Percentiles rank a stretch among this genome's conserved stretches.
Conservation (phyloP, 1,140 invertebrate species). For the Anagrus nilaparvatae region DNA sequence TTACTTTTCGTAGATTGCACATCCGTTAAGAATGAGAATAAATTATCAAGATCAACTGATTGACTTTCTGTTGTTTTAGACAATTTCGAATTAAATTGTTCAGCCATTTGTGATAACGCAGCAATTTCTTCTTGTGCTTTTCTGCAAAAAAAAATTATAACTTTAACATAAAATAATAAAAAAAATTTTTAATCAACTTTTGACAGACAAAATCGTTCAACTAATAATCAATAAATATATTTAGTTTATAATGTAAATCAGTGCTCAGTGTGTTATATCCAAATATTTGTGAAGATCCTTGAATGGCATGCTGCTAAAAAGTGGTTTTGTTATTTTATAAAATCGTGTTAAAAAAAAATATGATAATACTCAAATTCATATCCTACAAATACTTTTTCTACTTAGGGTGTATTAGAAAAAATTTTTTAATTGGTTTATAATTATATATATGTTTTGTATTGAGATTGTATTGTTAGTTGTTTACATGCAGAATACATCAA, state of each 20-base stretch:
- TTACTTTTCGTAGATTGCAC: slow-evolving; percentile 53
- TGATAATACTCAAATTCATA: no score
- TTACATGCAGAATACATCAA: slow-evolving; percentile 9
- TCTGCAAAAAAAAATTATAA: slow-evolving; percentile 39
- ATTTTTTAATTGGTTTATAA: no score
- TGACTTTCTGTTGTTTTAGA: slow-evolving; percentile 43
- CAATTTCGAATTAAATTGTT: slow-evolving; percentile 59
- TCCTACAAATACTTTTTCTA: slow-evolving; percentile 6
- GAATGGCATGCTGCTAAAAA: slow-evolving; percentile 10
- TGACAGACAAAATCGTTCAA: neutral
- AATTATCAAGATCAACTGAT: slow-evolving; percentile 82
- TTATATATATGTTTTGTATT: slow-evolving; percentile 4
- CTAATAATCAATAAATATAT: neutral
- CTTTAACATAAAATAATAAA: neutral
- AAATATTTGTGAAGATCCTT: slow-evolving; percentile 1
- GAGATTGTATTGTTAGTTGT: slow-evolving; percentile 1
- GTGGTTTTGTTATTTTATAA: neutral
- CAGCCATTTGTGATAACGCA: slow-evolving; percentile 63
- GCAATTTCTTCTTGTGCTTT: slow-evolving; percentile 66
- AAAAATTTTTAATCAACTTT: neutral
- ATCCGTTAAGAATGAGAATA: slow-evolving; percentile 86
- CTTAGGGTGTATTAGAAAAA: slow-evolving; percentile 4
- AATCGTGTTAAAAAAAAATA: slow-evolving; percentile 2
- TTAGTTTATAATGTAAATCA: no score
- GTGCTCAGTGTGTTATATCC: slow-evolving; percentile 1